Evolutionary conservation across 2,888 invertebrate genomes (phyloP), one percentile per base, ranked within the genome.

Genomic region (Drosophila mayaguana): DNA sequence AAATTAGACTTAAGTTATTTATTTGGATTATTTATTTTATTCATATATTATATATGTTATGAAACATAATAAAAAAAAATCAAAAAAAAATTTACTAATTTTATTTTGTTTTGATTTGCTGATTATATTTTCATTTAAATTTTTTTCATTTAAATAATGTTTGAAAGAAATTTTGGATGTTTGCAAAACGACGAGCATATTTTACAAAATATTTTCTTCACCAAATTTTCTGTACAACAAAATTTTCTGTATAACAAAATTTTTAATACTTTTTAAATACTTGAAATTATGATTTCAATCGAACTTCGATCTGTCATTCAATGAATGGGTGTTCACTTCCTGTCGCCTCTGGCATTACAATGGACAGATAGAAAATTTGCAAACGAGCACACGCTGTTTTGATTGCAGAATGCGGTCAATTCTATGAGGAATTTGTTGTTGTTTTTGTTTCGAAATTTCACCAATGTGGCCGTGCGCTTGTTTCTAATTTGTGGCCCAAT

Each of bases 401-500:
- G 62, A 45, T 59, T 64, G 16, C 43, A 78, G 62, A 86, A 86
- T 88, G 86, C 85, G 86, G 86, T 81, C 86, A 88, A 56, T 72
- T 73, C 65, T 76, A 25, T 67, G 73, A 60, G 88, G 75, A 82
- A 85, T 81, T 85, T 50, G 18, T 50, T 18, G 25, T 16, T 46
- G 42, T 14, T 14, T 8, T 32, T 32, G 48, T 32, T 71, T 69
- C 57, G 32, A 68, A 63, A 71, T 87, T 88, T 88, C 86, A 86
- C 88, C 86, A 45, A 56, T 51, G 61, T 48, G 55, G 36, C 83
- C 80, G 83, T 84, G 80, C 72, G 42, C 60, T 59, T 64, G 75
- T 78, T 83, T 88, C 89, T 82, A 86, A 80, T 86, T 76, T 75
- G 64, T 72, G 74, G 82, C 73, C 84, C 74, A 86, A 81, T 89